phyloP scores from a whole-genome alignment of 2,797 vertebrate genomes.

The Naso thynnoides region DNA sequence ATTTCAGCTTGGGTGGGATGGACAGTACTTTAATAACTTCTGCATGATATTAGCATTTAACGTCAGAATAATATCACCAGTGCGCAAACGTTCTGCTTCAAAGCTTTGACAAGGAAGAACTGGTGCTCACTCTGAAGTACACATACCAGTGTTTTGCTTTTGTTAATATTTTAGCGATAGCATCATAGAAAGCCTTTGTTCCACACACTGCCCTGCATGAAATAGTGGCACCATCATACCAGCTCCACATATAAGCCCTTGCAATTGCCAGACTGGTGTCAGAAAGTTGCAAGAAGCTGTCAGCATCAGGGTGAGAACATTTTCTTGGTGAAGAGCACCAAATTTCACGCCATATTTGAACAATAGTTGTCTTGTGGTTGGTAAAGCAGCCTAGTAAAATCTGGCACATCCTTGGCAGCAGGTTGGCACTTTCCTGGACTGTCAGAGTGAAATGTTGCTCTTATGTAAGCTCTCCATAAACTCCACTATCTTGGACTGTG shows the following conservation, averaged over 20 bases:
- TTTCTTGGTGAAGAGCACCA: conserved; percentile 62
- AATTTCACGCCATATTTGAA: conserved; percentile 63
- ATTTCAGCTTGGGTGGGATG: conserved; percentile 59
- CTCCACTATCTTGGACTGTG: conserved; percentile 58
- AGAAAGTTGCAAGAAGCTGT: conserved; percentile 44
- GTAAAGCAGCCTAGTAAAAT: conserved; percentile 49
- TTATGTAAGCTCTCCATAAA: conserved; percentile 63
- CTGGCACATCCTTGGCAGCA: conserved; percentile 59
- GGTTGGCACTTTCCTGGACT: conserved; percentile 64
- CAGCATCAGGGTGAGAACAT: conserved; percentile 62
- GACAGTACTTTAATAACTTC: conserved; percentile 44
- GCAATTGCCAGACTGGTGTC: conserved; percentile 48
- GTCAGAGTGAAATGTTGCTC: conserved; percentile 77
- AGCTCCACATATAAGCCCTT: conserved; percentile 29
- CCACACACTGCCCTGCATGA: conserved; percentile 28
- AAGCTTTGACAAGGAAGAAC: neutral
- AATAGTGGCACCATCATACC: conserved; percentile 29
- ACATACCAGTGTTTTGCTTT: neutral
- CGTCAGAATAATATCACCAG: conserved; percentile 35
- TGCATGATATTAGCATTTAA: conserved; percentile 25
- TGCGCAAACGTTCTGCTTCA: conserved; percentile 4
- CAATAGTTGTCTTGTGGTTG: conserved; percentile 64
- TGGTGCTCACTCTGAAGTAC: conserved; percentile 1
- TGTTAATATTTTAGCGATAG: conserved; percentile 13
- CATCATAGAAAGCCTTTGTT: conserved; percentile 25